Base-by-base conservation (phyloP, 53 echinoderm and acorn worm species). In the Astropecten irregularis region DNA sequence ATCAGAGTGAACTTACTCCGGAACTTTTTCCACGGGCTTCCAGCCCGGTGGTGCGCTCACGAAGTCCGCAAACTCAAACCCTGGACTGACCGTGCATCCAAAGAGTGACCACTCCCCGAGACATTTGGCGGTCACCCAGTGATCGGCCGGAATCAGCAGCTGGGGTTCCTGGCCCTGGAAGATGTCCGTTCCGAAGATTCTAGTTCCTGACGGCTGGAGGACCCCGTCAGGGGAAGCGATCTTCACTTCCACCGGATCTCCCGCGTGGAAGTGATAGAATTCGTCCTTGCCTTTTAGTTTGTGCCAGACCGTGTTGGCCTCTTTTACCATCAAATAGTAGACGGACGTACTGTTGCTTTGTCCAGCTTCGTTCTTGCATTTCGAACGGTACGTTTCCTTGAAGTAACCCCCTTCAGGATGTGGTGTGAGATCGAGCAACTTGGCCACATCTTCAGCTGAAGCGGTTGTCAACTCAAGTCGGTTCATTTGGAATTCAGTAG, bases 41-140 rank as follows among this genome's bases (percentile, higher is more conserved):
- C 51, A 83, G 52, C 32, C 83, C 36, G 29, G 1, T 5, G 68
- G 50, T 16, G 68, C 83, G 1, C 67, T 4, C 19, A 68, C 36
- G 9, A 68, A 55, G 11, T 67, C 15, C 30, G 50, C 19, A 68
- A 68, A 83, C 35, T 83, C 83, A 38, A 83, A 83, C 10, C 54
- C 42, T 1, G 83, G 83, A 68, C 68, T 83, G 42, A 83, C 83
- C 10, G 83, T 83, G 58, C 83, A 83, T 14, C 83, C 83, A 11
- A 83, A 55, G n/a, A 83, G 56, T n/a, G 83, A 68, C 83, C 83
- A 83, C 36, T 83, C 56, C 22, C 83, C 67, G 18, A 83, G 38
- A 40, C 83, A 83, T 39, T 52, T 35, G 14, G 83, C 67, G 22
- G 23, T 68, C 42, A 68, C 68, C 83, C 83, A 83, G 19, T 68